Percentiles rank a stretch among this genome's conserved stretches.
These are phyloP conservation scores for Triops longicaudatus DNA, from an alignment of 1,140 invertebrate genomes.

Conservation along the genomic window DNA sequence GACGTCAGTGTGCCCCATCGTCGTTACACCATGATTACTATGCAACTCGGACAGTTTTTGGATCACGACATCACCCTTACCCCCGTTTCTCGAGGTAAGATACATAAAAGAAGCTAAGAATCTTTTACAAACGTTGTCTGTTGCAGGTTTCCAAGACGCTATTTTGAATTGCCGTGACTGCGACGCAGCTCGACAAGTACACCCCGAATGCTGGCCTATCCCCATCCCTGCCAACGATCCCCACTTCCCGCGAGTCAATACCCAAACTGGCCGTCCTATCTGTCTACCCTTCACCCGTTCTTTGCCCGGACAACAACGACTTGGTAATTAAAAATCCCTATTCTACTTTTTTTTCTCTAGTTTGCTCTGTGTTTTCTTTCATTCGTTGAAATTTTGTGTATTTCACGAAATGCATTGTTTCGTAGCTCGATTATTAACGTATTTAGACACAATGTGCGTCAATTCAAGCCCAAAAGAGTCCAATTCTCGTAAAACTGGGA, in stretches of 20 bases:
- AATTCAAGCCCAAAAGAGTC: too few species aligned
- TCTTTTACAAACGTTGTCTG: slow-evolving; percentile 1
- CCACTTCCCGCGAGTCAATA: slow-evolving; percentile 72
- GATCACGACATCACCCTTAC: slow-evolving; percentile 90
- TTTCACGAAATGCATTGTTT: too few species aligned
- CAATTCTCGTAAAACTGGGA: too few species aligned
- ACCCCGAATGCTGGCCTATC: slow-evolving; percentile 84
- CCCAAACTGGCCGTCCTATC: slow-evolving; percentile 64
- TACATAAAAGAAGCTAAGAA: slow-evolving; percentile 21
- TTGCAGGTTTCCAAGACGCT: slow-evolving; percentile 33
- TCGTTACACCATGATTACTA: slow-evolving; percentile 80
- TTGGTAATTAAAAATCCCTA: slow-evolving; percentile 43
- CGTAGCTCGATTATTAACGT: too few species aligned
- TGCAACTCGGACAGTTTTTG: slow-evolving; percentile 83
- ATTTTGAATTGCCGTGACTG: slow-evolving; percentile 73
- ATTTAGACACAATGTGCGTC: too few species aligned
- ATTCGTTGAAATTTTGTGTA: too few species aligned
- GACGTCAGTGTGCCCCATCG: slow-evolving; percentile 78
- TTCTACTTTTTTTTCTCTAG: not conserved
- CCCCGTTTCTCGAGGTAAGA: slow-evolving; percentile 65
- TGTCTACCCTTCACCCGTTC: slow-evolving; percentile 92
- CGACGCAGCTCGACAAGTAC: slow-evolving; percentile 69
- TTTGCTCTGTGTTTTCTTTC: too few species aligned
- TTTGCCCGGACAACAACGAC: slow-evolving; percentile 71
- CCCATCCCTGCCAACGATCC: slow-evolving; percentile 72